Evolutionary conservation across 2,113 vertebrate species (phyloP), one percentile per base, ranked within the genome.

Genomic region (Lamprotornis superbus): DNA sequence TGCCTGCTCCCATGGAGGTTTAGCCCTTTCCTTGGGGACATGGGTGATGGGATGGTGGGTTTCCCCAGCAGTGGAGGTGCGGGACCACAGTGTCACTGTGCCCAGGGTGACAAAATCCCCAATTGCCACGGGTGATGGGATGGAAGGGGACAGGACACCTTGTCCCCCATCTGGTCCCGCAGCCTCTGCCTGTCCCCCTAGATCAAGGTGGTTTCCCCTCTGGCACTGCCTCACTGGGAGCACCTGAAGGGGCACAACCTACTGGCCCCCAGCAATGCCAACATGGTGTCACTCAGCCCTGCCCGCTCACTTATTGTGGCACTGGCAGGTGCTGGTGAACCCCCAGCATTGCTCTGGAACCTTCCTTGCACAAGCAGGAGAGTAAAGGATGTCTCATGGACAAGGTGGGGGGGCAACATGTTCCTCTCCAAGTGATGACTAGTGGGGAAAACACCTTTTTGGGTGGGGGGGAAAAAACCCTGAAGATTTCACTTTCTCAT

Each of bases 131-230:
- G 15, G 20, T 7, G 21, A 82, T 3, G 11, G 65, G 69, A 84
- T 3, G 20, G 78, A 59, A 87, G 10, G 44, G 24, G 61, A 78
- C 50, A 56, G 70, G 67, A 75, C 3, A 3, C 1, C 23, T 75
- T 0, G 0, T 52, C 10, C 61, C 55, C 23, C 3, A 3, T 5
- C 52, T 61, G 40, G 47, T 69, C 25, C 35, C 2, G 1, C 78
- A 68, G 61, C 39, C 55, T 55, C 63, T 69, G 55, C 30, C 55
- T 11, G 1, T n/a, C 44, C 65, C 64, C 44, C 24, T 3, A 6
- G 33, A 49, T 61, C 24, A 37, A 47, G 19, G 42, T 1, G 7
- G 27, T 44, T 71, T 59, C 14, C 31, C n/a, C 8, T 19, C 19
- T 1, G 6, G 73, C 2, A 5, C 61, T 70, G 71, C 46, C 37